These are phyloP conservation scores for Catalaphyllia jardinei DNA, from an alignment of 64 coral and sea anemone species.

Conservation along the genomic window DNA sequence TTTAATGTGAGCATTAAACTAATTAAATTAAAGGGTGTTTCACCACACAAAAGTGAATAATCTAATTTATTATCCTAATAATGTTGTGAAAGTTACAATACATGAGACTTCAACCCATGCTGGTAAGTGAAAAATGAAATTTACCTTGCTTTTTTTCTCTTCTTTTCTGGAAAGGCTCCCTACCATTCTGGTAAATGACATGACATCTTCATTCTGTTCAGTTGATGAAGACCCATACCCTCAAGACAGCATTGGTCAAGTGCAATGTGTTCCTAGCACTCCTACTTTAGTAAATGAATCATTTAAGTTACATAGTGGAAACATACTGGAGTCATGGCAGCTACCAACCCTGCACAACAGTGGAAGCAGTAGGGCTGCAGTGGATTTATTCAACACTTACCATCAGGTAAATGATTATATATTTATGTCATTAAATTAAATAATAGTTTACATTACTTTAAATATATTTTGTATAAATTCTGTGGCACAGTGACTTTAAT, in stretches of 20 bases:
- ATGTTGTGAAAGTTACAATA: no score
- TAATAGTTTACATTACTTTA: background rate
- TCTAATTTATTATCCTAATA: no score
- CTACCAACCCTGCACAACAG: constrained; percentile 1
- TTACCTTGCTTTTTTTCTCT: background rate
- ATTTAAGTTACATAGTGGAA: constrained; percentile 4
- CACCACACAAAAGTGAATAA: no score
- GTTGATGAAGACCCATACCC: constrained; percentile 34
- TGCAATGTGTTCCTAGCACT: constrained; percentile 22
- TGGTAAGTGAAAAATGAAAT: no score
- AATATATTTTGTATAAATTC: no score
- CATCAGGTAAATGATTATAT: constrained; percentile 2
- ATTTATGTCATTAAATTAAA: no score
- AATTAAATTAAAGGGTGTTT: no score
- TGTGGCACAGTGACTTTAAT: no score
- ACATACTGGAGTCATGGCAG: background rate
- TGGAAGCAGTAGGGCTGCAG: background rate
- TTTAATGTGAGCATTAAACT: no score
- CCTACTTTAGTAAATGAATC: background rate
- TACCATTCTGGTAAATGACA: background rate
- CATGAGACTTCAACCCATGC: no score
- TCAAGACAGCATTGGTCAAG: background rate
- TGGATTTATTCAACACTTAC: background rate
- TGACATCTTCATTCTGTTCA: background rate
- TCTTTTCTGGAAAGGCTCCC: background rate